Evolutionary conservation across 2,888 invertebrate species (phyloP).

Genomic region (Cheilosia soror): DNA sequence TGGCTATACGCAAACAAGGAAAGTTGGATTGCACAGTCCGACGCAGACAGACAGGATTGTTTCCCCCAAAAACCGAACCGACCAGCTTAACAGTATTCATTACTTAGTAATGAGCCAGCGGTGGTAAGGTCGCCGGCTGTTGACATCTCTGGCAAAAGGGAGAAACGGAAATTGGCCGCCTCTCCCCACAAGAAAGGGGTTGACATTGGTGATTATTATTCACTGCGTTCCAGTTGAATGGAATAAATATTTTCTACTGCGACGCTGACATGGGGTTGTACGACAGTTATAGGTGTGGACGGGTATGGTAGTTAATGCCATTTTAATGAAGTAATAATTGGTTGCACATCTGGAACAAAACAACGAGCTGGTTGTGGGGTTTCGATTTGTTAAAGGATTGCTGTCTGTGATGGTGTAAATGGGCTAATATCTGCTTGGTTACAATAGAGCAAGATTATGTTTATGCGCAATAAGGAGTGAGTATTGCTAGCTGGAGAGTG

Average conservation of each 20-base stretch:
- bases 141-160: slow-evolving; percentile 36
- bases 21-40: slow-evolving; percentile 35
- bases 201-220: slow-evolving; percentile 48
- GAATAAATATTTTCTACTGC: slow-evolving; percentile 52
- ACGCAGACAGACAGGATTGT: background rate
- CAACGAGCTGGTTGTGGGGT: slow-evolving; percentile 8
- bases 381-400: background rate
- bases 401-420: background rate
- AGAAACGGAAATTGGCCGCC: background rate
- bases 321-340: slow-evolving; percentile 73
- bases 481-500: no score
- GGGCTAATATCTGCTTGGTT: background rate
- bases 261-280: slow-evolving; percentile 1
- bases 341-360: slow-evolving; percentile 67
- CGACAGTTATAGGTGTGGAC: slow-evolving; percentile 1
- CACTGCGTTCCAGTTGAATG: slow-evolving; percentile 60
- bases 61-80: slow-evolving; percentile 23
- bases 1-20: slow-evolving; percentile 20
- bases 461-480: no score
- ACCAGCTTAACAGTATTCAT: slow-evolving; percentile 58
- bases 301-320: slow-evolving; percentile 14
- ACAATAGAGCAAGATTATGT: no score
- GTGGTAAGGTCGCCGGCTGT: slow-evolving; percentile 14
- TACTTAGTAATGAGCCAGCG: slow-evolving; percentile 63
- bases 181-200: slow-evolving; percentile 41